A percentile compares a stretch with the other conserved stretches of the same genome.
These are phyloP conservation scores for Phortica magna DNA, from an alignment of 2,888 invertebrate genomes.

Conservation along the genomic window DNA sequence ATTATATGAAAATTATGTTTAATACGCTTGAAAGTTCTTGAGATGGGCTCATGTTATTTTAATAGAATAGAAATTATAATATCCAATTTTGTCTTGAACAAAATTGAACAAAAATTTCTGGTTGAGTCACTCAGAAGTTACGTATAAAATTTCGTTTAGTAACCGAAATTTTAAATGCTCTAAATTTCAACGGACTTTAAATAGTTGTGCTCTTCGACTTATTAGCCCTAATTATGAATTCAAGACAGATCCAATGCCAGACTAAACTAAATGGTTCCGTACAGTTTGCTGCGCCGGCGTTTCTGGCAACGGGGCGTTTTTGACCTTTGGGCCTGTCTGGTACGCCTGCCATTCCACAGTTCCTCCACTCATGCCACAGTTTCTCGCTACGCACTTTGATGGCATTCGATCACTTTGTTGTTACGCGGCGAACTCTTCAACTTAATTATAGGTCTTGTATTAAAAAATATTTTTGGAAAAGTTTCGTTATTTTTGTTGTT, in stretches of 20 bases:
- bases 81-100: too few species aligned
- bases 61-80: too few species aligned
- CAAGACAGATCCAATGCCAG: constrained; percentile 56
- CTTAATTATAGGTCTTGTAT: constrained; percentile 62
- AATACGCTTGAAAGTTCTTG: too few species aligned
- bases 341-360: constrained; percentile 13
- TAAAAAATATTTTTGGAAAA: constrained; percentile 28
- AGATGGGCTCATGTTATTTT: too few species aligned
- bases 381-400: constrained; percentile 35
- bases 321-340: constrained; percentile 62
- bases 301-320: constrained; percentile 45
- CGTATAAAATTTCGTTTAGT: too few species aligned
- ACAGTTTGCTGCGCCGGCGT: not conserved
- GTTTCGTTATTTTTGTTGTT: not conserved
- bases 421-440: constrained; percentile 61
- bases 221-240: constrained; percentile 28
- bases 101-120: too few species aligned
- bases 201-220: not conserved
- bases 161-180: too few species aligned
- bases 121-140: too few species aligned
- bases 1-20: too few species aligned
- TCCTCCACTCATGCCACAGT: not conserved
- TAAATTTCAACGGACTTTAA: too few species aligned
- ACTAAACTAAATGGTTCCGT: not conserved
- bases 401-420: constrained; percentile 70